phyloP scores from a whole-genome alignment of 2,797 vertebrate genomes.

The Urophycis tenuis region DNA sequence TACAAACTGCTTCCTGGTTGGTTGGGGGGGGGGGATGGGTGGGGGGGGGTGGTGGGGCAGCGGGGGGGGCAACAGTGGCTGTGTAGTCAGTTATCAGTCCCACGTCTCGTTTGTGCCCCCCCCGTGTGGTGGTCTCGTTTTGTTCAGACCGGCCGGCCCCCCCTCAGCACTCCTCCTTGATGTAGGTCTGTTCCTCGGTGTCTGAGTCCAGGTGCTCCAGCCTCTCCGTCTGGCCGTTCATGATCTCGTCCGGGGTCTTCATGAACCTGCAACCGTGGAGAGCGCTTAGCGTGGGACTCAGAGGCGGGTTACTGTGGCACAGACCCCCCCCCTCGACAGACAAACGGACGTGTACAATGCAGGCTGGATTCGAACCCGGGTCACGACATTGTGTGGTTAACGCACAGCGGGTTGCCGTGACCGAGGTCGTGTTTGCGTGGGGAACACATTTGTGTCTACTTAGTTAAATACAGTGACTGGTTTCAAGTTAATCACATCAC shows the following conservation, averaged over 20 bases:
- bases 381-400: too few relatives aligned
- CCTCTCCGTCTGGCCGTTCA: constrained; percentile 93
- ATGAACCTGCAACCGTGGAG: constrained; percentile 78
- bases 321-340: too few relatives aligned
- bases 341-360: too few relatives aligned
- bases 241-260: constrained; percentile 98
- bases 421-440: not conserved
- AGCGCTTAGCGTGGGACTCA: not conserved
- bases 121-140: constrained; percentile 25
- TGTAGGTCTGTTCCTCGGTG: constrained; percentile 90
- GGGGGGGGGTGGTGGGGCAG: not conserved
- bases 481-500: too few relatives aligned
- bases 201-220: constrained; percentile 94
- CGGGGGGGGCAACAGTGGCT: constrained; percentile 62
- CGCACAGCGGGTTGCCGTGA: not conserved
- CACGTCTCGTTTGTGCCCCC: constrained; percentile 27
- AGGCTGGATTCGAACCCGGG: too few relatives aligned
- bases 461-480: too few relatives aligned
- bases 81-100: constrained; percentile 44
- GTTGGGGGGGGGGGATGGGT: not conserved
- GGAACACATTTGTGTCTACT: too few relatives aligned
- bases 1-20: constrained; percentile 38
- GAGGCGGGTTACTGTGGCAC: too few relatives aligned
- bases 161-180: constrained; percentile 91
- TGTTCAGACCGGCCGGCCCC: not conserved